Percentiles rank a stretch among this genome's conserved stretches.
Evolutionary conservation across 2,888 invertebrate species (phyloP).

Genomic region (Cheilosia vulpina): DNA sequence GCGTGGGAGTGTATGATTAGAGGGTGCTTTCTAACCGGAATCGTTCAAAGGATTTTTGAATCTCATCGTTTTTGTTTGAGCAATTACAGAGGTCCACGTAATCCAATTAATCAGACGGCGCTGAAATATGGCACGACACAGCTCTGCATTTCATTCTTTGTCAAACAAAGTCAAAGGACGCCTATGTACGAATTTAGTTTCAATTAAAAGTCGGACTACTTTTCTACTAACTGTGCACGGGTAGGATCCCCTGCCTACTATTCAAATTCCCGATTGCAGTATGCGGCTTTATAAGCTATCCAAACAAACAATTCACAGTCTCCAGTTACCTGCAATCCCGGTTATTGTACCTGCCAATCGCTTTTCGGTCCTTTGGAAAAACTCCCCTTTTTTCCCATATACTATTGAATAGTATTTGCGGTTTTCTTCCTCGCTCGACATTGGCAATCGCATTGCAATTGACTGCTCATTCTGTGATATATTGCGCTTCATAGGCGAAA

Average conservation of each 20-base stretch:
- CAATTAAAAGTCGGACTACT: too few relatives aligned
- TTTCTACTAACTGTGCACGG: neutral
- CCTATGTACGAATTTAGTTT: too few relatives aligned
- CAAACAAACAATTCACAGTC: constrained; percentile 5
- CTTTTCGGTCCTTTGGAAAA: constrained; percentile 8
- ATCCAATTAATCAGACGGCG: too few relatives aligned
- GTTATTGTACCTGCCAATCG: neutral
- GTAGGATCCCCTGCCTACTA: neutral
- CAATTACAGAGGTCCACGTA: too few relatives aligned
- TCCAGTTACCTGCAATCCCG: neutral
- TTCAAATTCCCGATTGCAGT: constrained; percentile 9
- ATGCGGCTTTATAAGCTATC: constrained; percentile 4
- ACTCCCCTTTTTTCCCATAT: neutral
- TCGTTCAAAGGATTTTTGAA: neutral
- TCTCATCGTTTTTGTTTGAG: too few relatives aligned
- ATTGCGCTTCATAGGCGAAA: neutral
- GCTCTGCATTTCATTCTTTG: too few relatives aligned
- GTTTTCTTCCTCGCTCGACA: constrained; percentile 38
- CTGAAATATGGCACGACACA: too few relatives aligned
- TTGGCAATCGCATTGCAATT: constrained; percentile 39
- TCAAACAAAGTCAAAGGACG: too few relatives aligned
- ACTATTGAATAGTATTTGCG: constrained; percentile 27
- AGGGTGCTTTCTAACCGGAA: neutral
- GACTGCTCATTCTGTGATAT: constrained; percentile 27
- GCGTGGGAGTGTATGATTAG: neutral